phyloP scores from a whole-genome alignment of 2,113 vertebrate genomes.

The Ophiodon elongatus region DNA sequence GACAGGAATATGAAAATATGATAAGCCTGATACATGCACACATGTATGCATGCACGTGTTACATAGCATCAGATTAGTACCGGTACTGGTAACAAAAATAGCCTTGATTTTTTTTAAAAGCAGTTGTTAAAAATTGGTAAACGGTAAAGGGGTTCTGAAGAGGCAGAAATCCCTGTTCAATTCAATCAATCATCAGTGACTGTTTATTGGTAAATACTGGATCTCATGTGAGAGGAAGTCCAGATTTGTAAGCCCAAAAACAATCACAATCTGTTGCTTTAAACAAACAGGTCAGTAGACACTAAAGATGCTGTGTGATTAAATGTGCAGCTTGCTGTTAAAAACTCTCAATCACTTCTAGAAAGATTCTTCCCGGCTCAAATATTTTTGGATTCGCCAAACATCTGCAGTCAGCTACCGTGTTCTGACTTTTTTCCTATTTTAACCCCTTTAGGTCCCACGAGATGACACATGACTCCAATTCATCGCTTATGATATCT shows the following conservation, averaged over 20 bases:
- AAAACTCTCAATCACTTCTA: conserved; percentile 12
- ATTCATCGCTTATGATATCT: conserved; percentile 13
- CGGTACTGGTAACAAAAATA: not conserved
- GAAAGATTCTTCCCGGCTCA: not conserved
- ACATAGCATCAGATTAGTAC: conserved; percentile 16
- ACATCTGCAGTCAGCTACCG: not conserved
- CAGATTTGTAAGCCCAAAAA: conserved; percentile 20
- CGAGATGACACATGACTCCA: not conserved
- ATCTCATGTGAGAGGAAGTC: conserved; percentile 14
- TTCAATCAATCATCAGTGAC: conserved; percentile 28
- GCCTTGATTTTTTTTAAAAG: conserved; percentile 5
- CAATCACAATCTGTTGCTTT: conserved; percentile 10
- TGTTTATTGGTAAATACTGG: conserved; percentile 1
- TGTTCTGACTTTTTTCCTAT: conserved; percentile 14
- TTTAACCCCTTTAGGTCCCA: not conserved
- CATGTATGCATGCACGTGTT: conserved; percentile 12
- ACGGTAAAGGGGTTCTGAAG: not conserved
- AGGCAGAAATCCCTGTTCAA: conserved; percentile 1
- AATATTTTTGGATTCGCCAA: not conserved
- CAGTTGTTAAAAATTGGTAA: not conserved
- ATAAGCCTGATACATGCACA: conserved; percentile 31
- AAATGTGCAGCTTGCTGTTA: not conserved
- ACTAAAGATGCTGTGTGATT: conserved; percentile 17
- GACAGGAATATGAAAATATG: conserved; percentile 23
- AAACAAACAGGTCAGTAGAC: not conserved